phyloP scores from a whole-genome alignment of 2,797 vertebrate species.

The Neosilurus hyrtlii region DNA sequence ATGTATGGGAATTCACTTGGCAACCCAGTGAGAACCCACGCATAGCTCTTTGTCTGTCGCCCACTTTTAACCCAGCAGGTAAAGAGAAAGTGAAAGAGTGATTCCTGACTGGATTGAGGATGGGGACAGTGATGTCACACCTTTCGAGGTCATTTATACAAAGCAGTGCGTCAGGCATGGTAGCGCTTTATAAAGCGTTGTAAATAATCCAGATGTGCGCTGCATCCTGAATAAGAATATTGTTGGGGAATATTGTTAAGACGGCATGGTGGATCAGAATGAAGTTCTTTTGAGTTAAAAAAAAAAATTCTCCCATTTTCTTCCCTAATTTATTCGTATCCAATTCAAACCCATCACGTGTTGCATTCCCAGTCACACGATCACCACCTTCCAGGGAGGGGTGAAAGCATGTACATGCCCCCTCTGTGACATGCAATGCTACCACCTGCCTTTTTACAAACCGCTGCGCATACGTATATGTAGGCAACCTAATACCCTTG shows the following conservation, averaged over 20 bases:
- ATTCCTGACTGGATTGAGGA: slow-evolving; percentile 27
- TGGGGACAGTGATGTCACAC: slow-evolving; percentile 34
- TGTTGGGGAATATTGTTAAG: not conserved
- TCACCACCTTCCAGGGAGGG: too few relatives aligned
- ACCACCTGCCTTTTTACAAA: too few relatives aligned
- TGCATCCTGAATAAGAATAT: not conserved
- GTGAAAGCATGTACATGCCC: too few relatives aligned
- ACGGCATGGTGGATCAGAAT: not conserved
- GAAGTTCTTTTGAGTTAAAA: not conserved
- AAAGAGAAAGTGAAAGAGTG: slow-evolving; percentile 29
- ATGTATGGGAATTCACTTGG: slow-evolving; percentile 50
- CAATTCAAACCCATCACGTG: too few relatives aligned
- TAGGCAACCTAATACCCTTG: too few relatives aligned
- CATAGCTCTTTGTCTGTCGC: slow-evolving; percentile 24
- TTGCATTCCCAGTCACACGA: too few relatives aligned
- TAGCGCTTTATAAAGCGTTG: not conserved
- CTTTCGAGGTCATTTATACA: slow-evolving; percentile 12
- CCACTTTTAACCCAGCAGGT: slow-evolving; percentile 24
- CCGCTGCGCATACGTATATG: too few relatives aligned
- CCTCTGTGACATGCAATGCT: too few relatives aligned
- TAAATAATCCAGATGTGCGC: not conserved
- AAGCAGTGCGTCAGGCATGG: not conserved
- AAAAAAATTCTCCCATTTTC: too few relatives aligned
- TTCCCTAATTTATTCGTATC: too few relatives aligned
- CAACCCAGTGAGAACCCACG: slow-evolving; percentile 49